A percentile compares a stretch with the other conserved stretches of the same genome.
These are phyloP conservation scores for Zeus faber DNA, from an alignment of 2,113 vertebrate species.

Conservation along the genomic window DNA sequence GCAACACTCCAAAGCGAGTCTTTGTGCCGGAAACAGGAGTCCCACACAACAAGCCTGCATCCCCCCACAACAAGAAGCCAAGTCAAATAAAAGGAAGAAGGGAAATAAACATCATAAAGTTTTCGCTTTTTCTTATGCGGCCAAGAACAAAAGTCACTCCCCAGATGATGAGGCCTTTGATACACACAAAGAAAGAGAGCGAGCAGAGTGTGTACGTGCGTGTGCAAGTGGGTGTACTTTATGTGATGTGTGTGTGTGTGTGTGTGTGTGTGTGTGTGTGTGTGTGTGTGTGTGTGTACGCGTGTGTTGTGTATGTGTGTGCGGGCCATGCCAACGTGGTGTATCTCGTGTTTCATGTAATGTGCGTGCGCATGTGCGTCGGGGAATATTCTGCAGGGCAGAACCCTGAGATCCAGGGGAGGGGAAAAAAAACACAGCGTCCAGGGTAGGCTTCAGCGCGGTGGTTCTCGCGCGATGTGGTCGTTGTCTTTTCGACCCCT, in stretches of 20 bases:
- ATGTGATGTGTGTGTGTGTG: constrained; percentile 22
- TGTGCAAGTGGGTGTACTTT: constrained; percentile 13
- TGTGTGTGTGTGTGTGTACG: background rate
- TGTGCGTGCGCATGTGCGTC: constrained; percentile 18
- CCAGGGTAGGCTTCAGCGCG: no score
- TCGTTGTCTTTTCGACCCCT: no score
- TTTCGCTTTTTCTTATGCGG: constrained; percentile 33
- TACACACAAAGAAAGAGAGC: constrained; percentile 15
- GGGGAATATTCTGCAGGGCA: constrained; percentile 15
- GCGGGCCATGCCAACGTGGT: background rate
- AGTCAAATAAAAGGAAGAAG: constrained; percentile 39
- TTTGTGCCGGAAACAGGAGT: constrained; percentile 16
- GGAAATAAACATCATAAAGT: constrained; percentile 49
- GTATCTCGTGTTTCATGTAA: background rate
- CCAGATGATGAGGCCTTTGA: constrained; percentile 40
- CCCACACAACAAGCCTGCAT: constrained; percentile 18
- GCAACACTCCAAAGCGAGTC: constrained; percentile 20
- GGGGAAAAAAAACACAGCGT: constrained; percentile 10
- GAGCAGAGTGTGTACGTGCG: background rate
- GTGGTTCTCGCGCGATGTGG: no score
- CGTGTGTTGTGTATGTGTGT: background rate
- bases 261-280: background rate
- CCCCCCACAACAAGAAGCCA: constrained; percentile 12
- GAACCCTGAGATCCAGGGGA: constrained; percentile 20
- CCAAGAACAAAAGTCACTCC: constrained; percentile 49